Base-by-base conservation (phyloP, 2,888 invertebrate genomes). In the Euclidia mi region DNA sequence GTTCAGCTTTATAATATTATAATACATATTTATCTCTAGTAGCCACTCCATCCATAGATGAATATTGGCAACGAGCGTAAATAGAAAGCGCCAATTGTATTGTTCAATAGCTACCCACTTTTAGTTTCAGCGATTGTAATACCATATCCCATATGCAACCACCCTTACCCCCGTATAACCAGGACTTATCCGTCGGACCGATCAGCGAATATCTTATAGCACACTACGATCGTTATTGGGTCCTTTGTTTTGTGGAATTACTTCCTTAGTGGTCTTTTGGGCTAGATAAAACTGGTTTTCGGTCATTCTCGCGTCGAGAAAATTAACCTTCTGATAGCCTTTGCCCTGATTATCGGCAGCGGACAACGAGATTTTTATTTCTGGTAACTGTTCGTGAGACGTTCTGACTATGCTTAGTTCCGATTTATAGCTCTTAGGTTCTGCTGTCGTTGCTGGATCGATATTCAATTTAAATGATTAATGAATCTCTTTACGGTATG, bases 241-340 rank as follows among this genome's bases (percentile, higher is more conserved):
- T 72, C 86, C 85, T 90, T 90, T 91, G 91, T 90, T 89, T 87
- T 80, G 79, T 66, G 62, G 81, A 91, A 91, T 88, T 82, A 84
- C 88, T 86, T 88, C 85, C 89, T 88, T 84, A 88, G 82, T 82
- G 80, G 84, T 78, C 87, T 86, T 88, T 85, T 82, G 88, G 88
- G 84, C 76, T 62, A 87, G 91, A 91, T 91, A 91, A 91, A 89
- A 84, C 82, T 84, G 87, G 87, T 78, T 82, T 70, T 74, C 79
- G 81, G 57, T 76, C 75, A 58, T 82, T 81, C 69, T 71, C 76
- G 76, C 71, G 57, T 52, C 76, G 78, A 67, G 77, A 75, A 83
- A 89, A 90, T 91, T 88, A 89, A 84, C 73, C 71, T 79, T 42
- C 51, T 47, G 35, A n/a, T 38, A 87, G 82, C 72, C 73, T 78